A percentile compares a stretch with the other conserved stretches of the same genome.
These are phyloP conservation scores for Bufo gargarizans DNA, from an alignment of 2,113 vertebrate genomes.

Conservation along the genomic window DNA sequence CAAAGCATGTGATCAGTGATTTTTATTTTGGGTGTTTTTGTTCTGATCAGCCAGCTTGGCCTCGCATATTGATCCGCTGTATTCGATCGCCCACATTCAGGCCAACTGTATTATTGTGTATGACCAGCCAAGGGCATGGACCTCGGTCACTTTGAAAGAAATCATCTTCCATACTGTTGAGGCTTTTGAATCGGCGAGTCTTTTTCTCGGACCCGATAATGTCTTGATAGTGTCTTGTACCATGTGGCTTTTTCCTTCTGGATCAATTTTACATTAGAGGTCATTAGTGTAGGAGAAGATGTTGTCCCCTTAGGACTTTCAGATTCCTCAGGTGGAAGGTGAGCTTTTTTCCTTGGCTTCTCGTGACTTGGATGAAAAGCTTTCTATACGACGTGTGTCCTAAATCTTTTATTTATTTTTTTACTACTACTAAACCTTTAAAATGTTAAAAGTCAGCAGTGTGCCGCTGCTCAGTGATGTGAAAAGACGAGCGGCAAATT, in stretches of 20 bases:
- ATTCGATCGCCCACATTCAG: too few species aligned
- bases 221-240: background rate
- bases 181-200: background rate
- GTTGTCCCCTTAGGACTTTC: background rate
- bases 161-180: background rate
- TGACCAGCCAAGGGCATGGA: too few species aligned
- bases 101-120: too few species aligned
- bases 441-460: conserved; percentile 42
- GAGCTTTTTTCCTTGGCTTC: background rate
- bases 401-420: background rate
- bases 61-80: too few species aligned
- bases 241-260: background rate
- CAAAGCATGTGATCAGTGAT: too few species aligned
- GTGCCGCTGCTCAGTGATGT: conserved; percentile 24
- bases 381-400: background rate
- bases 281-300: background rate
- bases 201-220: background rate
- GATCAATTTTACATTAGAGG: background rate
- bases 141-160: background rate
- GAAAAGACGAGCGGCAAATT: conserved; percentile 27
- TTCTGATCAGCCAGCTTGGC: too few species aligned
- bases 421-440: background rate
- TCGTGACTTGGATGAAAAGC: background rate
- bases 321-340: background rate
- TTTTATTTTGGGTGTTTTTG: too few species aligned